Conservation (phyloP, 2,113 vertebrate genomes). For the Synodontis membranacea region DNA sequence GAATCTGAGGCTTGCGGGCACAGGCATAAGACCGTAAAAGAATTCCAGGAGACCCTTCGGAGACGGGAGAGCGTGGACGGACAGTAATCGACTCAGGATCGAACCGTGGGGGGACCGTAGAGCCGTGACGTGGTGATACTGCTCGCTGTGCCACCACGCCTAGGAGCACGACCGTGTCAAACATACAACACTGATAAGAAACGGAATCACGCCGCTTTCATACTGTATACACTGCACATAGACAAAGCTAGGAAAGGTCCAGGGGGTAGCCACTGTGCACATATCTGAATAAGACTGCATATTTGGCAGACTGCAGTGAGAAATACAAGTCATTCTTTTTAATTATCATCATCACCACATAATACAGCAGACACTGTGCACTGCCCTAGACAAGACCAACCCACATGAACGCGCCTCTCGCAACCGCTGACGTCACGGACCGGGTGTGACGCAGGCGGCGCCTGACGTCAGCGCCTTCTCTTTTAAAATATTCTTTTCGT, state of each 20-base stretch:
- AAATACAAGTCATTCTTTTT: no score
- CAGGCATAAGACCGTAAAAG: neutral
- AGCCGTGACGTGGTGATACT: neutral
- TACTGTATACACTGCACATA: neutral
- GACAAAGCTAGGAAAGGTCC: neutral
- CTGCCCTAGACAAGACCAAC: no score
- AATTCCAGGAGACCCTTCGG: neutral
- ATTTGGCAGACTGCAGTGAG: no score
- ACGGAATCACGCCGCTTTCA: neutral
- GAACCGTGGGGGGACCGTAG: neutral
- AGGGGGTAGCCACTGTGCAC: neutral
- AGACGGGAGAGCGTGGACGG: neutral
- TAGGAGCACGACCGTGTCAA: neutral
- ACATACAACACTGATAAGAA: neutral
- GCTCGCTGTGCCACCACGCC: neutral
- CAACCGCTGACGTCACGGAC: neutral
- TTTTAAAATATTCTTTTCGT: neutral
- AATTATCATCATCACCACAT: no score
- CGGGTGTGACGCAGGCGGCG: constrained; percentile 39
- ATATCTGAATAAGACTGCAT: no score
- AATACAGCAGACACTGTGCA: no score
- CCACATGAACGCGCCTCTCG: neutral
- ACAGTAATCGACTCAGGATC: neutral
- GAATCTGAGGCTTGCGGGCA: neutral
- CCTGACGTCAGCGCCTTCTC: constrained; percentile 50